phyloP scores from a whole-genome alignment of 2,113 vertebrate genomes.

The Progne subis region DNA sequence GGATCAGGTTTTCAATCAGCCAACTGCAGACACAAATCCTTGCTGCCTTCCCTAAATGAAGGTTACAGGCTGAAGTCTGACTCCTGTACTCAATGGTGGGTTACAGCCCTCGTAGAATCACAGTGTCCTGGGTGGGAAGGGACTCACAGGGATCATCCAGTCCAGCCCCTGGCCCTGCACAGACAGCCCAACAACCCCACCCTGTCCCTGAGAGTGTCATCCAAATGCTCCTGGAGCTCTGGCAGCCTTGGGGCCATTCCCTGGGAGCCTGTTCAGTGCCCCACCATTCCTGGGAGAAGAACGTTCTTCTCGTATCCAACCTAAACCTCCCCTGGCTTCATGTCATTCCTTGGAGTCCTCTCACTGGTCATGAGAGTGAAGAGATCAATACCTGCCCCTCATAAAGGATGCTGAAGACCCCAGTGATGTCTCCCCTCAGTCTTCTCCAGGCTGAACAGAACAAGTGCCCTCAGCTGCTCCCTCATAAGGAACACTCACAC shows the following conservation, averaged over 20 bases:
- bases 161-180: neutral
- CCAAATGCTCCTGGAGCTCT: neutral
- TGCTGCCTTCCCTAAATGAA: neutral
- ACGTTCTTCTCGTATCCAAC: neutral
- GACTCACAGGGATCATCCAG: neutral
- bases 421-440: neutral
- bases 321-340: neutral
- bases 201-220: neutral
- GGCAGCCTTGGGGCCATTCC: neutral
- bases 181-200: neutral
- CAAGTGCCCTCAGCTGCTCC: neutral
- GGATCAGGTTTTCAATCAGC: neutral
- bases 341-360: neutral
- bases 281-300: neutral
- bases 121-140: neutral
- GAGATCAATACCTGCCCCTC: neutral
- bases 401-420: neutral
- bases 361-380: neutral
- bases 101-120: neutral
- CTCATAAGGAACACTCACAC: accelerated
- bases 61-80: neutral
- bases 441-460: neutral
- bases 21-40: neutral
- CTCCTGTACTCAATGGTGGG: neutral
- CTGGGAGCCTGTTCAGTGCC: neutral